Percentiles rank a stretch among this genome's conserved stretches.
Conservation (phyloP, 2,888 invertebrate genomes). For the Plagiodera versicolora region DNA sequence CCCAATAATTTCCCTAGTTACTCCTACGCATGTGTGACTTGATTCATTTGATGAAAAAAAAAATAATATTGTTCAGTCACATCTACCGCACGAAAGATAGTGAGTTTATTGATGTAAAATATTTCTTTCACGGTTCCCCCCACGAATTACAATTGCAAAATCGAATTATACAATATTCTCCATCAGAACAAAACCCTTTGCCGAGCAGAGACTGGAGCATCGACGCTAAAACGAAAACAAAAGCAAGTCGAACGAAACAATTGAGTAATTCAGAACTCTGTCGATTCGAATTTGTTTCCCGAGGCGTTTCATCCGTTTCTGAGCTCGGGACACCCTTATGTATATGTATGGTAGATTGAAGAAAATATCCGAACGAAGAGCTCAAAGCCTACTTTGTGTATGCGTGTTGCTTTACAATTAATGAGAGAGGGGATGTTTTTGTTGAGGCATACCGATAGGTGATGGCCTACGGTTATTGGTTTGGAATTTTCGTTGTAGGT, state of each 20-base stretch:
- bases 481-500: slow-evolving; percentile 35
- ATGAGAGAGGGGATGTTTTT: slow-evolving; percentile 36
- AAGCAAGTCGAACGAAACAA: slow-evolving; percentile 39
- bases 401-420: slow-evolving; percentile 38
- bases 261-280: slow-evolving; percentile 44
- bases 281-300: slow-evolving; percentile 50
- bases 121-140: neutral
- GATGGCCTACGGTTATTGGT: slow-evolving; percentile 32
- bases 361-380: slow-evolving; percentile 34
- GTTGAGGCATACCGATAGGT: slow-evolving; percentile 33
- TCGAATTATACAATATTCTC: slow-evolving; percentile 10
- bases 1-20: no score
- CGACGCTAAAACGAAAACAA: slow-evolving; percentile 38
- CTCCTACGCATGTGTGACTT: no score
- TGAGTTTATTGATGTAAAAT: neutral
- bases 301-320: slow-evolving; percentile 38
- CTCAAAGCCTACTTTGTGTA: slow-evolving; percentile 33
- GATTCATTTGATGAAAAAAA: no score
- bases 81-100: no score
- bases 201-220: slow-evolving; percentile 28
- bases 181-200: slow-evolving; percentile 18
- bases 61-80: no score
- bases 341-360: slow-evolving; percentile 31
- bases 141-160: neutral
- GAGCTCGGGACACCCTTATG: slow-evolving; percentile 26